Evolutionary conservation across 1,140 invertebrate species (phyloP).

Genomic region (Acromyrmex echinatior): DNA sequence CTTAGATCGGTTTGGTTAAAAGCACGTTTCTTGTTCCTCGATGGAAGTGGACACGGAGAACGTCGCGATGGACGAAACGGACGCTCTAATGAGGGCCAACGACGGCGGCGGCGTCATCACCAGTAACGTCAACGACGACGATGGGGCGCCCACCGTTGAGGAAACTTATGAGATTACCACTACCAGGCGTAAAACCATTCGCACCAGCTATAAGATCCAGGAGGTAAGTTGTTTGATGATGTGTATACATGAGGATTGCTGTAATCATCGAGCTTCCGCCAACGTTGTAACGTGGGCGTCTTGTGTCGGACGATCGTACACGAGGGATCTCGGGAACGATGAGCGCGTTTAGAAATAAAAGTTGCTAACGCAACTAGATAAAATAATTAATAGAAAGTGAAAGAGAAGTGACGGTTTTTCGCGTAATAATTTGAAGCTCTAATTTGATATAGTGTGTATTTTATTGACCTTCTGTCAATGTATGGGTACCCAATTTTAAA

Average conservation of each 20-base stretch:
- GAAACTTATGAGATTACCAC: conserved; percentile 87
- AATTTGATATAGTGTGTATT: background rate
- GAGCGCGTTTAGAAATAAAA: background rate
- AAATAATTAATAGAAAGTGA: background rate
- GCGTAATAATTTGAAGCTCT: background rate
- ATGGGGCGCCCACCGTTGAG: conserved; percentile 81
- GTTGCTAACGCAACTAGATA: background rate
- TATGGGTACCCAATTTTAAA: no score
- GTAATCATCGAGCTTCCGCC: conserved; percentile 9
- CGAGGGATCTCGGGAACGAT: conserved; percentile 4
- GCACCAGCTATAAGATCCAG: conserved; percentile 90
- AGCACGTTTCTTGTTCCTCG: background rate
- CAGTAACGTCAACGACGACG: conserved; percentile 67
- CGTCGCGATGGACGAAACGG: conserved; percentile 81
- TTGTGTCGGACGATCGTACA: background rate
- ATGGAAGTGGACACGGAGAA: conserved; percentile 69
- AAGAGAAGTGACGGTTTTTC: background rate
- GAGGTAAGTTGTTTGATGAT: conserved; percentile 86
- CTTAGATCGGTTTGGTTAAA: background rate
- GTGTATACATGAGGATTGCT: conserved; percentile 43
- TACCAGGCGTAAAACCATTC: conserved; percentile 88
- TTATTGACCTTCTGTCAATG: background rate
- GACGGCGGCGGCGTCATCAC: conserved; percentile 41
- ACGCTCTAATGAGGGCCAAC: conserved; percentile 65
- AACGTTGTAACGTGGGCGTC: conserved; percentile 57